Conservation (phyloP, 1,140 invertebrate species). For the Octopus sinensis region DNA sequence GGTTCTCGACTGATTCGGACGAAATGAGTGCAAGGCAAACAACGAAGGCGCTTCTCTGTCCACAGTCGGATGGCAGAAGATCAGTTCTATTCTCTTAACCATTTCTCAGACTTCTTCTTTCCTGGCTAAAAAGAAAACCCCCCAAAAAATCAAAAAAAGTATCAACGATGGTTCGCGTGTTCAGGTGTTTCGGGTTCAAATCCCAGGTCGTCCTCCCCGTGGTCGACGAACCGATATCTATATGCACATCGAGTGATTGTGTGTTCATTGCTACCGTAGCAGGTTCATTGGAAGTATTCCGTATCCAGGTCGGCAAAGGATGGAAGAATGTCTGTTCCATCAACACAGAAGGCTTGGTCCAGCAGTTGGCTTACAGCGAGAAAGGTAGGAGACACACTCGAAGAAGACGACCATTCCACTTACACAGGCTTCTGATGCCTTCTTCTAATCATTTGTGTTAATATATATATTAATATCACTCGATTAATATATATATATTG, state of each 20-base stretch:
- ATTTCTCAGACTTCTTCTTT: not conserved
- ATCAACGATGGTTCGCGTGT: constrained; percentile 30
- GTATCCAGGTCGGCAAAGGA: not conserved
- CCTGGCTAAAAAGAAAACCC: too few relatives aligned
- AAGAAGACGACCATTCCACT: not conserved
- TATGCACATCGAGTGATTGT: constrained; percentile 22
- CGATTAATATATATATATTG: too few relatives aligned
- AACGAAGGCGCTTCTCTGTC: too few relatives aligned
- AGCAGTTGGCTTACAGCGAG: constrained; percentile 8
- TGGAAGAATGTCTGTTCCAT: not conserved
- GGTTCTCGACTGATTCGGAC: too few relatives aligned
- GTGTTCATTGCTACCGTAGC: constrained; percentile 30
- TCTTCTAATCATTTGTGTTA: too few relatives aligned
- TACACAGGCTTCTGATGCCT: not conserved
- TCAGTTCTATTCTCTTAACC: too few relatives aligned
- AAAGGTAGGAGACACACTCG: not conserved
- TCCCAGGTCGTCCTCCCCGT: constrained; percentile 27
- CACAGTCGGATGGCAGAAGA: too few relatives aligned
- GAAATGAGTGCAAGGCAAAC: too few relatives aligned
- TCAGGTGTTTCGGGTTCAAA: constrained; percentile 32
- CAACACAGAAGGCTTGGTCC: constrained; percentile 5
- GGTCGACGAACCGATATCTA: constrained; percentile 28
- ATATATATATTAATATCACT: too few relatives aligned
- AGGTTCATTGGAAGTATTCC: not conserved
- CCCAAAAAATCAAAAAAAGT: too few relatives aligned